A percentile compares a stretch with the other conserved stretches of the same genome.
Conservation (phyloP, 1,140 invertebrate genomes). For the Cydia strobilella region DNA sequence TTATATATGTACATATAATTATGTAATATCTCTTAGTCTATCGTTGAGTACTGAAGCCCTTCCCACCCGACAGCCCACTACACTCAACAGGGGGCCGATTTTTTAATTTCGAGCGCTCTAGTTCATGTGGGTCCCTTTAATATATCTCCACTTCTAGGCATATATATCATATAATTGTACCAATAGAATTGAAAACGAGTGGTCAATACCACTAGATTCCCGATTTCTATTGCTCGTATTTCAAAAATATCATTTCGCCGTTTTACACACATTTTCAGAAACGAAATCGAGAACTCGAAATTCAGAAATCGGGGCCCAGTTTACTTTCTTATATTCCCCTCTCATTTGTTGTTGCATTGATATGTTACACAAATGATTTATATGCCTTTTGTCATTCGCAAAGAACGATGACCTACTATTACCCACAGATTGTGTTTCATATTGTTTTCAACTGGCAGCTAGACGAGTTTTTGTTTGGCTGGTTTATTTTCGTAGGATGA, state of each 20-base stretch:
- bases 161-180: no score
- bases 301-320: conserved; percentile 35
- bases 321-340: conserved; percentile 51
- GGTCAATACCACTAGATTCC: no score
- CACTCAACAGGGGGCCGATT: conserved; percentile 41
- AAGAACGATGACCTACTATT: conserved; percentile 49
- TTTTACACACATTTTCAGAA: no score
- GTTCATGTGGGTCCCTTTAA: no score
- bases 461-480: conserved; percentile 43
- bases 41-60: neutral
- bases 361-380: conserved; percentile 69
- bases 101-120: no score
- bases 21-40: neutral
- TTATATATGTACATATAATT: neutral
- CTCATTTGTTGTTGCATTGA: conserved; percentile 60
- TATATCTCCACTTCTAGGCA: no score
- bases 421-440: conserved; percentile 41
- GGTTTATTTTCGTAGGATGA: conserved; percentile 40
- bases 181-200: no score
- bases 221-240: no score
- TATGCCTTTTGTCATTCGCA: conserved; percentile 56
- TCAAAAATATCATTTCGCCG: no score
- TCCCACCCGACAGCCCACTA: conserved; percentile 44
- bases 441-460: conserved; percentile 38
- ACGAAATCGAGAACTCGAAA: no score